Conservation (phyloP, 1,140 invertebrate species). For the Gryon sp. region DNA sequence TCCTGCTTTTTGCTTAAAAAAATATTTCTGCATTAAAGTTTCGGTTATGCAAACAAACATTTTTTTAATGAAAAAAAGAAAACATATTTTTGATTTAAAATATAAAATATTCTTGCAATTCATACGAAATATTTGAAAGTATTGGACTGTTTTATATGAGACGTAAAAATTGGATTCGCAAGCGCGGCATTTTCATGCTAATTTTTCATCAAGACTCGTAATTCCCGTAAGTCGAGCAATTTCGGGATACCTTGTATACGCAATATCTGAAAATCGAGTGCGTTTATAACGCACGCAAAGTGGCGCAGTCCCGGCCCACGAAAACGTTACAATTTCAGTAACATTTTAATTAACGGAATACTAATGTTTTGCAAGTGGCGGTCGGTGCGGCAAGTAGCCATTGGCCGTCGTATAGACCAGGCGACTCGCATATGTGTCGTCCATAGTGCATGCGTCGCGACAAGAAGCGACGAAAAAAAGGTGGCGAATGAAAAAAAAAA, state of each 20-base stretch:
- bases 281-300: conserved; percentile 49
- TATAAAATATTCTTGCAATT: no score
- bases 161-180: conserved; percentile 47
- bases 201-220: conserved; percentile 56
- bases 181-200: conserved; percentile 45
- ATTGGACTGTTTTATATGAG: conserved; percentile 2
- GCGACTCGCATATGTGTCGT: conserved; percentile 32
- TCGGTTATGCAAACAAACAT: no score
- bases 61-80: no score
- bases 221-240: conserved; percentile 62
- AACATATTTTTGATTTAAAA: no score
- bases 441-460: conserved; percentile 5
- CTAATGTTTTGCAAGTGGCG: conserved; percentile 64
- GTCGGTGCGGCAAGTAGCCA: conserved; percentile 56
- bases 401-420: conserved; percentile 48
- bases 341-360: conserved; percentile 71
- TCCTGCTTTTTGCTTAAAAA: no score
- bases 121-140: no score
- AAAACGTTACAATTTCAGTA: conserved; percentile 67
- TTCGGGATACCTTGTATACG: conserved; percentile 63
- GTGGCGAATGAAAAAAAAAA: conserved; percentile 7
- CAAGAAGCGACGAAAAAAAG: conserved; percentile 29
- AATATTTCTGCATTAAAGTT: no score
- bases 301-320: conserved; percentile 14
- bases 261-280: conserved; percentile 58